Base-by-base conservation (phyloP, 2,888 invertebrate species). In the Acronicta alni region DNA sequence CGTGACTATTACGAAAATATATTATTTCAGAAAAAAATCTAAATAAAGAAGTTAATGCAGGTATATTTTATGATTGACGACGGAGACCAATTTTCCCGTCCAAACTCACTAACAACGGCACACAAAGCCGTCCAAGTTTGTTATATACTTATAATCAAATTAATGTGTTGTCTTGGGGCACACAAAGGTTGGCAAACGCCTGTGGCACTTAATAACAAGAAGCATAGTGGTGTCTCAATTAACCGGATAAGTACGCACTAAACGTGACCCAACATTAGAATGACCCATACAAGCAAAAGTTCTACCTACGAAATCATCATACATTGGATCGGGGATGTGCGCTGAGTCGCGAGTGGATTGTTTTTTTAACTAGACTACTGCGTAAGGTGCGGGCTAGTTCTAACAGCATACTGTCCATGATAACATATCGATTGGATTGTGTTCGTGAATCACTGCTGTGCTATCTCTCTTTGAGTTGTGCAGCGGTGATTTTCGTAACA, bases 151-250 rank as follows among this genome's bases (percentile, higher is more conserved):
- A 59, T 39, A 59, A 47, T 60, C 37, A 42, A 65, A 69, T 53
- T 70, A 70, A 62, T 39, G 47, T 57, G 70, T 55, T 59, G 57
- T 66, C 52, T 67, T 48, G 72, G 65, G 67, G 67, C 63, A 61
- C 63, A 75, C 69, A 54, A 72, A 73, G 77, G 81, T 55, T 75
- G 60, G 63, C 73, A 67, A 65, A 71, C 72, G 70, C 73, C 65
- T 66, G 54, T 60, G 71, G 76, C 80, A 72, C 78, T 80, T 83
- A 77, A 82, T 81, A 80, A 80, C 67, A 64, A 66, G 67, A 69
- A 55, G 38, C 57, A 59, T 57, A 67, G 74, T 59, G 54, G 57
- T 67, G 76, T 76, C 63, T 49, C 55, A 76, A 76, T 73, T 72
- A 72, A 59, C 58, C 14, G 57, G 68, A 77, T 73, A 71, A 74